Evolutionary conservation across 2,888 invertebrate species (phyloP).

Genomic region (Chironomus riparius): DNA sequence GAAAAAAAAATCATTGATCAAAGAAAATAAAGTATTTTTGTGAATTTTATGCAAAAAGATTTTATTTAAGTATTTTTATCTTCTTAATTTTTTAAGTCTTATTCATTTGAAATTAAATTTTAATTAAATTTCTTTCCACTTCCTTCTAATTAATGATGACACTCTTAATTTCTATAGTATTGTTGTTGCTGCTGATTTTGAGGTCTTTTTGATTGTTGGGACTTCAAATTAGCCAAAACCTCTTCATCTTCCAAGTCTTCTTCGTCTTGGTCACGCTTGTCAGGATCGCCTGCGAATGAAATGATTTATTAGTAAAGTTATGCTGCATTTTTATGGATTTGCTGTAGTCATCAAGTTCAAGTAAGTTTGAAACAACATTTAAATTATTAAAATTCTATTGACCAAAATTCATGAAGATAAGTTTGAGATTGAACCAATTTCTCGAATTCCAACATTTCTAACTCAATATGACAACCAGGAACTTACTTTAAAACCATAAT

Average conservation of each 20-base stretch:
- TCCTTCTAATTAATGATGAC: background rate
- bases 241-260: conserved; percentile 48
- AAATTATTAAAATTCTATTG: too few species aligned
- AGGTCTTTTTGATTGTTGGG: conserved; percentile 24
- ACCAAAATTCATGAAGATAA: too few species aligned
- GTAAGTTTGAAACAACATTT: too few species aligned
- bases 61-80: background rate
- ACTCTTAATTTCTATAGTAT: conserved; percentile 30
- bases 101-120: background rate
- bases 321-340: background rate
- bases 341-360: too few species aligned
- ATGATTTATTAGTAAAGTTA: background rate
- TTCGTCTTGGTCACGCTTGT: conserved; percentile 42
- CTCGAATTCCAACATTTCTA: too few species aligned
- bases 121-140: background rate
- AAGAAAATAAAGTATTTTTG: conserved; percentile 2
- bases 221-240: conserved; percentile 22
- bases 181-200: conserved; percentile 29
- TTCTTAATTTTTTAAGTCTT: background rate
- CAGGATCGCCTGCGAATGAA: conserved; percentile 36
- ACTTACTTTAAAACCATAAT: too few species aligned
- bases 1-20: background rate
- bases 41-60: conserved; percentile 3
- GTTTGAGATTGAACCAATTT: too few species aligned
- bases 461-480: too few species aligned